phyloP scores from a whole-genome alignment of 2,797 vertebrate species.

The Sebastes aleutianus region DNA sequence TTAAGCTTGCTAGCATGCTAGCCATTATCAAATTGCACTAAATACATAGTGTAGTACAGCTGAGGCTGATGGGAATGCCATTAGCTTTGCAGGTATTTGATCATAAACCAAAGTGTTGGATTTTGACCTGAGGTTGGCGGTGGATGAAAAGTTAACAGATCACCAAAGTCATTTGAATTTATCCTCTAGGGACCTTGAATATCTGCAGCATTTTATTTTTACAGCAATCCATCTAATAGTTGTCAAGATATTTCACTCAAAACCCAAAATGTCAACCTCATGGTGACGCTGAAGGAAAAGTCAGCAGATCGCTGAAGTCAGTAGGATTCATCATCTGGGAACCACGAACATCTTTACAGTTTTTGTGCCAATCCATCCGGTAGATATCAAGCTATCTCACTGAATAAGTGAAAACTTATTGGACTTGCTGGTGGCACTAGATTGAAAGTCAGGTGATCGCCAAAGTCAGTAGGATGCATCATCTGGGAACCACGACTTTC shows the following conservation, averaged over 20 bases:
- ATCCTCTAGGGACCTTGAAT: neutral
- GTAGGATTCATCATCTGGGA: neutral
- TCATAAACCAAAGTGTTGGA: neutral
- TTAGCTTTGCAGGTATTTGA: no score
- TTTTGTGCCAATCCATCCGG: neutral
- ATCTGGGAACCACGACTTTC: neutral
- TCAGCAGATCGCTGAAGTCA: neutral
- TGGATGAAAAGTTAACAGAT: neutral
- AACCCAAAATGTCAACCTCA: neutral
- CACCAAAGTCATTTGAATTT: neutral
- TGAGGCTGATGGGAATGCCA: neutral
- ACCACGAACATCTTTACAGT: neutral
- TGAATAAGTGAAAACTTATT: neutral
- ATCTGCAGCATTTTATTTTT: neutral
- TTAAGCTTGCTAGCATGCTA: neutral
- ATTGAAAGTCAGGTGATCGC: neutral
- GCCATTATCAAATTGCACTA: neutral
- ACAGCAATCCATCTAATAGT: neutral
- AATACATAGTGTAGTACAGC: neutral
- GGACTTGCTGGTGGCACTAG: neutral
- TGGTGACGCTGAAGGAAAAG: neutral
- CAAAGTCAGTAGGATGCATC: neutral
- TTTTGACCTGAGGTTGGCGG: no score
- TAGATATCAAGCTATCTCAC: neutral
- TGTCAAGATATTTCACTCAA: neutral